Evolutionary conservation across 2,888 invertebrate species (phyloP), one percentile per base, ranked within the genome.

Genomic region (Sphaerophoria rueppellii): DNA sequence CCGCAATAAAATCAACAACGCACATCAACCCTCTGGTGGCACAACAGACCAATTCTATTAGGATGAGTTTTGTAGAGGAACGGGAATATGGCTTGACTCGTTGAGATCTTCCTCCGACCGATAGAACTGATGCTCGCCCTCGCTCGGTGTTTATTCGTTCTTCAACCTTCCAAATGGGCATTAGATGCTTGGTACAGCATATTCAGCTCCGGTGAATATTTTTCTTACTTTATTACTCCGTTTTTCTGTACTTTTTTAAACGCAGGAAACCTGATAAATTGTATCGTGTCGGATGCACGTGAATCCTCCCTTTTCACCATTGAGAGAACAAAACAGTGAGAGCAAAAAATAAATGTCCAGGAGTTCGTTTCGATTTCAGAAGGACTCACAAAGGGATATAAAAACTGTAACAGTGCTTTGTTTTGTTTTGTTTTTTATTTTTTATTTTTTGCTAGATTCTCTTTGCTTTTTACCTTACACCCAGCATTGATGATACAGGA

Each of bases 1-100:
- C 40, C 85, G 85, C 85, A 81, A 85, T 81, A 76, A 85, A 85
- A 81, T 73, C 81, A 85, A 77, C 76, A 85, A 73, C 58, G 50
- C 34, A 78, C 75, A 80, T 67, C 79, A 75, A 83, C 80, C 80
- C 85, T 70, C 79, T 61, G 71, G 60, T 83, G 71, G 34, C 43
- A 60, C 2, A 57, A 55, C 4, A 57, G 57, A 57, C 1, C 2
- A 24, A 58, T 85, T 76, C 61, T 52, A 72, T 70, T 80, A 76
- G 83, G 60, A 76, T 76, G 83, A 76, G 83, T 75, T 1, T 14
- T 24, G 24, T 2, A 24, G 6, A 9, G 40, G 2, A 11, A 50
- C 16, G 60, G 58, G n/a, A n/a, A 24, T 40, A n/a, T 24, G 24
- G 40, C 40, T 32, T 52, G 71, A 16, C 60, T 85, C 76, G 76